These are phyloP conservation scores for Paramormyrops kingsleyae DNA, from an alignment of 2,113 vertebrate species.

Conservation along the genomic window DNA sequence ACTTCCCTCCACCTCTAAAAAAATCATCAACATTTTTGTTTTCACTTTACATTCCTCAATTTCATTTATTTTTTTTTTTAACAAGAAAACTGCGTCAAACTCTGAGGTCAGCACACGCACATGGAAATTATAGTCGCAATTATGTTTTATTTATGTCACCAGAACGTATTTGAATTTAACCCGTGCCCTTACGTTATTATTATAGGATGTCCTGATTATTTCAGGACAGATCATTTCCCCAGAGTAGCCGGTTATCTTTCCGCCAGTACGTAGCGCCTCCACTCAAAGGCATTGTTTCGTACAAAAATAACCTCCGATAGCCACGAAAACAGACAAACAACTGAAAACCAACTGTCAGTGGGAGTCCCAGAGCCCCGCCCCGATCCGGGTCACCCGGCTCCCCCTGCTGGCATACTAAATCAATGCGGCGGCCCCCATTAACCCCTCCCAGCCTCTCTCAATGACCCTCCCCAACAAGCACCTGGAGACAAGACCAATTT, in stretches of 20 bases:
- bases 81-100: slow-evolving; percentile 29
- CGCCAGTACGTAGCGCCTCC: slow-evolving; percentile 36
- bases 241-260: slow-evolving; percentile 18
- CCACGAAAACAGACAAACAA: slow-evolving; percentile 32
- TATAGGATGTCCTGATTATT: slow-evolving; percentile 45
- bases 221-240: slow-evolving; percentile 39
- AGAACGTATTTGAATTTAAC: slow-evolving; percentile 38
- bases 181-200: slow-evolving; percentile 35
- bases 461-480: slow-evolving; percentile 44
- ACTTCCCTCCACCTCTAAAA: neutral
- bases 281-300: slow-evolving; percentile 21
- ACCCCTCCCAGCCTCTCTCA: slow-evolving; percentile 51
- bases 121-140: neutral
- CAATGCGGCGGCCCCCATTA: slow-evolving; percentile 20
- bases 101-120: neutral
- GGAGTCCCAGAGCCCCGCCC: slow-evolving; percentile 22
- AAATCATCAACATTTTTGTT: neutral
- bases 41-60: neutral
- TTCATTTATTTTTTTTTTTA: neutral
- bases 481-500: slow-evolving; percentile 50
- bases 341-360: slow-evolving; percentile 25
- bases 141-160: slow-evolving; percentile 37
- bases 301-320: slow-evolving; percentile 36
- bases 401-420: neutral
- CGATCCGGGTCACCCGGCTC: neutral